These are phyloP conservation scores for Ctenosaura bakeri DNA, from an alignment of 2,797 vertebrate genomes.

Conservation along the genomic window DNA sequence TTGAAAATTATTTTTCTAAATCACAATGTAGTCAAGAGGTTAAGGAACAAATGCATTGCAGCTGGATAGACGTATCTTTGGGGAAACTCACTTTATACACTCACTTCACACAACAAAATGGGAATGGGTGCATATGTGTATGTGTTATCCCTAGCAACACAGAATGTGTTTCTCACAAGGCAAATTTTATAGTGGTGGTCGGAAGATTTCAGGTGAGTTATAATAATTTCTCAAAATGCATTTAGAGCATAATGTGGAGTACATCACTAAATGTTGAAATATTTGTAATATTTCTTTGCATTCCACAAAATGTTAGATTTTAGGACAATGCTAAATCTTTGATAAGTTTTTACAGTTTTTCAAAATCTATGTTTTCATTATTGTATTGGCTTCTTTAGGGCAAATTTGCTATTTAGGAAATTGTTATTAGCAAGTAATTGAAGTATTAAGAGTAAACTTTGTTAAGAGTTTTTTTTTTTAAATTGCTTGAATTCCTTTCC, in stretches of 20 bases:
- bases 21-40: conserved; percentile 2
- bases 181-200: background rate
- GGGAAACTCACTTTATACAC: background rate
- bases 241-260: rapidly evolving
- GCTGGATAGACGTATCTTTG: background rate
- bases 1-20: background rate
- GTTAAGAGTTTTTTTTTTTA: background rate
- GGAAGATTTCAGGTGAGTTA: conserved; percentile 29
- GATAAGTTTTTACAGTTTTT: background rate
- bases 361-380: background rate
- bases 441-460: background rate
- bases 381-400: background rate
- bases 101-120: background rate
- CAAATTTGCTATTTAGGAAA: background rate
- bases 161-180: too few species aligned
- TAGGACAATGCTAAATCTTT: background rate
- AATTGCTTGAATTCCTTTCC: background rate
- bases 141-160: too few species aligned
- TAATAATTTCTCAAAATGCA: background rate
- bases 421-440: background rate
- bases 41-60: conserved; percentile 16
- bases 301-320: background rate
- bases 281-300: background rate
- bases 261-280: conserved; percentile 27
- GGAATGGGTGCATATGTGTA: background rate